Conservation (phyloP, 2,113 vertebrate species). For the Eulemur macaco region DNA sequence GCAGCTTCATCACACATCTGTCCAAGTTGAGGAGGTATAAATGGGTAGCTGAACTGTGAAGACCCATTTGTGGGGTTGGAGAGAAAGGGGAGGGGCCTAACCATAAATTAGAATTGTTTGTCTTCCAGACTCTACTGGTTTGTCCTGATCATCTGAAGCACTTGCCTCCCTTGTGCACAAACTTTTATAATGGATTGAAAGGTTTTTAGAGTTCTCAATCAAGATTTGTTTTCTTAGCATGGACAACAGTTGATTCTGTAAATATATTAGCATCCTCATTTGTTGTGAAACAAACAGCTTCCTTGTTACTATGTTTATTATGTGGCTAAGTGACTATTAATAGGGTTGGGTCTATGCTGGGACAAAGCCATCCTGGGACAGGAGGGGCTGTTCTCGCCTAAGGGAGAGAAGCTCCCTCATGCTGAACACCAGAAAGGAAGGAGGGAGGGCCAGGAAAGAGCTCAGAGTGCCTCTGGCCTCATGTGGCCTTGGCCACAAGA, state of each 20-base stretch:
- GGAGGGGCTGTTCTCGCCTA: not conserved
- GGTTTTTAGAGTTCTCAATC: not conserved
- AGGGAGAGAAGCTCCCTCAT: not conserved
- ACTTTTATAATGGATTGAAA: not conserved
- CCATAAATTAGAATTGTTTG: not conserved
- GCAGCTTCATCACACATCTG: not conserved
- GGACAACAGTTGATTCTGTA: not conserved
- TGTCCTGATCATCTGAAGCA: not conserved
- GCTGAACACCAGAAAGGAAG: not conserved
- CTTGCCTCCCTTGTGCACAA: not conserved
- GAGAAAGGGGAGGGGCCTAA: no score
- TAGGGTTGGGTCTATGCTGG: not conserved
- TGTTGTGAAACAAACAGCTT: not conserved
- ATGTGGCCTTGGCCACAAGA: not conserved
- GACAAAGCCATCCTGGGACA: accelerated
- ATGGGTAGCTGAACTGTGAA: not conserved
- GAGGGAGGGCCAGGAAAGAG: not conserved
- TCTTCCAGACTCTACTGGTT: not conserved
- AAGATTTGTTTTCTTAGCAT: not conserved
- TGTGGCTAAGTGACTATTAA: not conserved
- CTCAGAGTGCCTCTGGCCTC: not conserved
- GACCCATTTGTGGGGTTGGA: not conserved
- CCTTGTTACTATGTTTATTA: not conserved
- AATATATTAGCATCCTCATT: not conserved
- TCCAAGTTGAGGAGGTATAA: not conserved